phyloP scores from a whole-genome alignment of 2,113 vertebrate genomes.

The Accipiter virgatus region DNA sequence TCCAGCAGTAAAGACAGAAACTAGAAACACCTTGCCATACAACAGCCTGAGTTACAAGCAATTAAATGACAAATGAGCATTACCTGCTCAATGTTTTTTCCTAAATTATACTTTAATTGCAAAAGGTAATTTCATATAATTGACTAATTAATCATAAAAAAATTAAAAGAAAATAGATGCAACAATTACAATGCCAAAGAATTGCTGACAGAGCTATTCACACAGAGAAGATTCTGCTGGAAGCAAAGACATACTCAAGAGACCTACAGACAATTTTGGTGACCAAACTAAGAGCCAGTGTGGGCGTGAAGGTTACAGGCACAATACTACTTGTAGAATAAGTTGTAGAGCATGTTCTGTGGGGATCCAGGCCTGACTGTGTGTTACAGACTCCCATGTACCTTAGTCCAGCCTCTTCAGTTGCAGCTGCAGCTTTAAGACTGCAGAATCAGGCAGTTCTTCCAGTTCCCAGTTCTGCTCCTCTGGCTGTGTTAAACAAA shows the following conservation, averaged over 20 bases:
- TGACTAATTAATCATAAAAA: constrained; percentile 53
- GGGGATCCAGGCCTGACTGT: neutral
- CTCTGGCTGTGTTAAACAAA: neutral
- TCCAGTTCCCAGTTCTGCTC: neutral
- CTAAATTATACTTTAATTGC: constrained; percentile 57
- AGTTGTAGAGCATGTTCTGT: neutral
- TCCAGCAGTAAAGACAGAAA: neutral
- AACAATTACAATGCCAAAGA: neutral
- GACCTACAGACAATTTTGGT: neutral
- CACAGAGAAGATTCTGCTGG: neutral
- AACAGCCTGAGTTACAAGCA: neutral
- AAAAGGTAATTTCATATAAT: constrained; percentile 55
- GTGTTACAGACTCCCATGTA: neutral
- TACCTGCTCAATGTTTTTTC: constrained; percentile 20
- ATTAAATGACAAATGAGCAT: constrained; percentile 32
- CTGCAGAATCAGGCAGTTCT: neutral
- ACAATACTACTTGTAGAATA: neutral
- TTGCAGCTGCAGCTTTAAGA: neutral
- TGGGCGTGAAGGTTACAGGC: neutral
- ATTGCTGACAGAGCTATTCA: neutral
- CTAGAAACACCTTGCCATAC: neutral
- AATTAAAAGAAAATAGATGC: constrained; percentile 5
- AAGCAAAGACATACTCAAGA: neutral
- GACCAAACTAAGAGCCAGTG: neutral
- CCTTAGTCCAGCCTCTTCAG: neutral